Percentiles rank a stretch among this genome's conserved stretches.
Evolutionary conservation across 1,140 invertebrate species (phyloP).

Genomic region (Anoplophora glabripennis): DNA sequence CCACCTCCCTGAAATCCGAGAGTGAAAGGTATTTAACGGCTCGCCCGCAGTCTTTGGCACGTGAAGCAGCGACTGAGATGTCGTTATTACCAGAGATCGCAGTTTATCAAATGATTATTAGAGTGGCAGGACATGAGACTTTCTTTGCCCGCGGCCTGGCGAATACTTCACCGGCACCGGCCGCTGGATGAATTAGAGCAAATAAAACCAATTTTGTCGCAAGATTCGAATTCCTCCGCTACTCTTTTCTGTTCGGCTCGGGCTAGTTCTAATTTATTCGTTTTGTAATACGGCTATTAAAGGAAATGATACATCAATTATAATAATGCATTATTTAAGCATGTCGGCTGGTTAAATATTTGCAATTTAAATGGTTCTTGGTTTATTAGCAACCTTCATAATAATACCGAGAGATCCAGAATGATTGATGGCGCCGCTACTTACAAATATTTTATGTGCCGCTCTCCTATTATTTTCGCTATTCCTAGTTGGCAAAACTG

Average conservation of each 20-base stretch:
- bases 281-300: neutral
- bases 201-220: slow-evolving; percentile 18
- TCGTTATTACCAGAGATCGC: slow-evolving; percentile 36
- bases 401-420: too few species aligned
- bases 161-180: slow-evolving; percentile 7
- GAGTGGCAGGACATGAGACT: slow-evolving; percentile 28
- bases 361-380: too few species aligned
- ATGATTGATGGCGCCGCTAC: too few species aligned
- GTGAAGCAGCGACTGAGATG: slow-evolving; percentile 33
- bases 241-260: neutral
- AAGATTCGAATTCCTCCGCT: neutral
- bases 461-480: too few species aligned
- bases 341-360: too few species aligned
- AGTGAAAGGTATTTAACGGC: slow-evolving; percentile 31
- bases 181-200: slow-evolving; percentile 18
- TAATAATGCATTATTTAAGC: too few species aligned
- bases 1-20: slow-evolving; percentile 14
- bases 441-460: too few species aligned
- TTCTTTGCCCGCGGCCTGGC: slow-evolving; percentile 31
- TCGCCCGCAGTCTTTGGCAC: slow-evolving; percentile 33
- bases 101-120: slow-evolving; percentile 38
- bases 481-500: too few species aligned
- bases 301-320: too few species aligned
- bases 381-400: too few species aligned
- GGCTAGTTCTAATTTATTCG: neutral